Conservation (phyloP, 2,888 invertebrate genomes). For the Megastigmus dorsalis region DNA sequence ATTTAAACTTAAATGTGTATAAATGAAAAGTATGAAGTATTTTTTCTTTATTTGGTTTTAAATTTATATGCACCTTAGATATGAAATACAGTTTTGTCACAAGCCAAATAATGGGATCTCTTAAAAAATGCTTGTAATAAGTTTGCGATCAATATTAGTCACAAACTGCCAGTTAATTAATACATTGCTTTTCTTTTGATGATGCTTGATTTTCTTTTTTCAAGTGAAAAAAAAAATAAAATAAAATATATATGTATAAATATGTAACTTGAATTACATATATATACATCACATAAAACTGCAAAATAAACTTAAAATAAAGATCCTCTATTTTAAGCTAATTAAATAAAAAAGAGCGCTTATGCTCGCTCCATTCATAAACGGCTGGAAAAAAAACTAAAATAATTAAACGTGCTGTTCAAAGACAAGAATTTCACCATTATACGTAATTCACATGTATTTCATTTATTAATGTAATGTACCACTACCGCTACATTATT, state of each 20-base stretch:
- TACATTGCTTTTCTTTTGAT: slow-evolving; percentile 18
- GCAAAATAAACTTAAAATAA: slow-evolving; percentile 15
- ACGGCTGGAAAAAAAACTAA: slow-evolving; percentile 10
- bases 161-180: slow-evolving; percentile 19
- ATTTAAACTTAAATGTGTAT: not conserved
- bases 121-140: slow-evolving; percentile 33
- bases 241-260: slow-evolving; percentile 32
- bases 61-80: not conserved
- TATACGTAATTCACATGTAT: slow-evolving; percentile 39
- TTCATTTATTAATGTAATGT: slow-evolving; percentile 57
- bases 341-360: slow-evolving; percentile 33
- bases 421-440: slow-evolving; percentile 37
- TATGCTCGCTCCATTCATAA: slow-evolving; percentile 23
- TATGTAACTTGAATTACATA: slow-evolving; percentile 32
- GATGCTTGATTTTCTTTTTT: slow-evolving; percentile 14
- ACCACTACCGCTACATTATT: slow-evolving; percentile 59
- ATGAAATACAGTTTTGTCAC: not conserved
- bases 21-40: not conserved
- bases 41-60: not conserved
- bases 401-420: slow-evolving; percentile 10
- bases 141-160: slow-evolving; percentile 24
- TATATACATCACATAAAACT: slow-evolving; percentile 16
- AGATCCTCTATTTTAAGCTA: slow-evolving; percentile 37
- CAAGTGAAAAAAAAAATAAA: not conserved
- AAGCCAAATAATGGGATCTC: slow-evolving; percentile 5